Conservation (phyloP, 2,888 invertebrate genomes). For the Proisotoma minuta region DNA sequence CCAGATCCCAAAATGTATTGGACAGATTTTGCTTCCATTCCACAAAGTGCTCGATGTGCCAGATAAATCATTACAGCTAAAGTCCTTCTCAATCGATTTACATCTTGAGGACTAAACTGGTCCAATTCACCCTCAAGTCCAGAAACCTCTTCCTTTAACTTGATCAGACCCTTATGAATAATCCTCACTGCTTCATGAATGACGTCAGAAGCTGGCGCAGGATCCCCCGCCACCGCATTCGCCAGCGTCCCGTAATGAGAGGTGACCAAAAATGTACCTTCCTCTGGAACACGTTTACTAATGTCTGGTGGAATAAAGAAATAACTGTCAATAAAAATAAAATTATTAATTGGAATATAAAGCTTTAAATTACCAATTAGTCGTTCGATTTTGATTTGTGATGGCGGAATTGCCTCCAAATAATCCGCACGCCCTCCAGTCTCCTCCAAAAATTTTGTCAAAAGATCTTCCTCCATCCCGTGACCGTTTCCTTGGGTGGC, state of each 20-base stretch:
- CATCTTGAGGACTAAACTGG: neutral
- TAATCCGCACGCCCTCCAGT: neutral
- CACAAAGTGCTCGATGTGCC: neutral
- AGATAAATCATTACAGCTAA: constrained; percentile 1
- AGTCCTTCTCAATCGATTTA: neutral
- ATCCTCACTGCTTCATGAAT: neutral
- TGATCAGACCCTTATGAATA: constrained; percentile 1
- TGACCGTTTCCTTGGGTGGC: neutral
- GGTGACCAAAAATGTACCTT: neutral
- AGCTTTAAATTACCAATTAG: neutral
- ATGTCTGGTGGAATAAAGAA: neutral
- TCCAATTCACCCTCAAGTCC: neutral
- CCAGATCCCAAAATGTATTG: neutral
- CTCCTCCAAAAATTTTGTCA: neutral
- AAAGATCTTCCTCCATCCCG: neutral
- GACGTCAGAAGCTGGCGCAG: neutral
- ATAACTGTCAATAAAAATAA: too few species aligned
- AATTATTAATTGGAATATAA: too few species aligned
- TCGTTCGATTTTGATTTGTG: neutral
- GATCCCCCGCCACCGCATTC: constrained; percentile 9
- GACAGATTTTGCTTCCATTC: constrained; percentile 3
- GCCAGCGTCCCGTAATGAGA: constrained; percentile 1
- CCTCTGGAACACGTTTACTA: neutral
- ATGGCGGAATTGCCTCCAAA: neutral
- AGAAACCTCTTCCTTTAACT: neutral